Base-by-base conservation (phyloP, 2,797 vertebrate genomes). In the Oreochromis mossambicus region DNA sequence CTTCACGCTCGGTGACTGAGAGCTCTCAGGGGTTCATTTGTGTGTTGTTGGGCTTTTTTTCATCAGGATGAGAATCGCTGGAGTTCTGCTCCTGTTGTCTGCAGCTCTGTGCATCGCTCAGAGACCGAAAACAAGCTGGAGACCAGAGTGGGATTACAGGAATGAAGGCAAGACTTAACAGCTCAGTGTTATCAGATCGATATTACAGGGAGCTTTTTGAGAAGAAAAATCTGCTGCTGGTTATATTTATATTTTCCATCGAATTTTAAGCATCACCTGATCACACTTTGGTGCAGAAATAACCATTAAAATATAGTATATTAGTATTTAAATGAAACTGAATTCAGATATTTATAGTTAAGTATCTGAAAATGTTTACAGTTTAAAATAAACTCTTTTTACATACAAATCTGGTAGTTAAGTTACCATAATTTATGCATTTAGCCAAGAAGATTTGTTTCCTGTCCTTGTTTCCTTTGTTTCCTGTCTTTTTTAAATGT, bases 41-140 rank as follows among this genome's bases (percentile, higher is more conserved):
- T 50, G 9, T 77, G 36, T 77, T 12, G 58, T 21, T 63, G 34
- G 2, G 32, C 32, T 78, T 38, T 55, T 19, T 77, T 32, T 21
- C 2, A 43, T 29, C 17, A 91, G 90, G 82, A 96, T 96, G 96
- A 93, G 76, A 87, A 15, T 58, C 7, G 19, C 87, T 2, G 79
- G 78, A 75, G 7, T 77, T 5, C 5, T 97, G 10, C 24, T 97
- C 56, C 11, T 96, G 9, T 55, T 96, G 1, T 76, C 82, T 0
- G 89, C 85, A 1, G 83, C 92, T 5, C 32, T 97, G 79, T 90
- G 92, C 78, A 86, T 70, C 1, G 94, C 97, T 2, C 91, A 93
- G 80, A 94, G 91, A 80, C 92, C 48, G 26, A 93, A 88, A 80
- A 84, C 55, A 38, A 90, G 73, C 56, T 90, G 86, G 24, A 92